Evolutionary conservation across 2,113 vertebrate genomes (phyloP).

Genomic region (Dinomys branickii): DNA sequence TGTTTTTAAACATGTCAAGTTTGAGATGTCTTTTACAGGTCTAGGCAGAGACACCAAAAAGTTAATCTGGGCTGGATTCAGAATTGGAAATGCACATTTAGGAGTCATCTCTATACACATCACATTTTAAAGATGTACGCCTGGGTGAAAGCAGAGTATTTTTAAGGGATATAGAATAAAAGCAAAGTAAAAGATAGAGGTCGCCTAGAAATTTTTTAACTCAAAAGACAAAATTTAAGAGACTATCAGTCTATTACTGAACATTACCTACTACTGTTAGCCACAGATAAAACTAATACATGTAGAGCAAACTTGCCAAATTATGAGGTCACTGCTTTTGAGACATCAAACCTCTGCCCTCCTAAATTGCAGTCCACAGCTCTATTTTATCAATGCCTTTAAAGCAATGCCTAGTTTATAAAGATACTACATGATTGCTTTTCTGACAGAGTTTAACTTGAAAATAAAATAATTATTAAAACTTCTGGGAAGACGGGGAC

Average conservation of each 20-base stretch:
- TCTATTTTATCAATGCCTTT: not conserved
- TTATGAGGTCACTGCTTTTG: not conserved
- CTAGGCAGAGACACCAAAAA: not conserved
- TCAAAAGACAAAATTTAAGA: not conserved
- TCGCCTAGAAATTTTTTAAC: not conserved
- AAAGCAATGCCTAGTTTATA: not conserved
- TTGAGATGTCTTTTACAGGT: not conserved
- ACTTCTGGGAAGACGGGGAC: too few relatives aligned
- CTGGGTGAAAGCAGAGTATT: not conserved
- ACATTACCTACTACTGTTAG: not conserved
- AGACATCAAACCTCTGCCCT: not conserved
- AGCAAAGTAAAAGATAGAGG: slow-evolving; percentile 22
- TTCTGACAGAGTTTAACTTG: not conserved
- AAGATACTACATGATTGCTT: not conserved
- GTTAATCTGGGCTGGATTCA: not conserved
- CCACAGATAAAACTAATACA: not conserved
- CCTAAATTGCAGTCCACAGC: not conserved
- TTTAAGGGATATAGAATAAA: slow-evolving; percentile 23
- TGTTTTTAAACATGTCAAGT: not conserved
- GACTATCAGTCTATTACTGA: not conserved
- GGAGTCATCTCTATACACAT: not conserved
- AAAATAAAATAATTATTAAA: slow-evolving; percentile 10
- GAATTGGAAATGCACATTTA: not conserved
- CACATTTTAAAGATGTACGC: slow-evolving; percentile 7
- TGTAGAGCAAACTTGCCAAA: not conserved